Base-by-base conservation (phyloP, 2,113 vertebrate species). In the Microtus ochrogaster region DNA sequence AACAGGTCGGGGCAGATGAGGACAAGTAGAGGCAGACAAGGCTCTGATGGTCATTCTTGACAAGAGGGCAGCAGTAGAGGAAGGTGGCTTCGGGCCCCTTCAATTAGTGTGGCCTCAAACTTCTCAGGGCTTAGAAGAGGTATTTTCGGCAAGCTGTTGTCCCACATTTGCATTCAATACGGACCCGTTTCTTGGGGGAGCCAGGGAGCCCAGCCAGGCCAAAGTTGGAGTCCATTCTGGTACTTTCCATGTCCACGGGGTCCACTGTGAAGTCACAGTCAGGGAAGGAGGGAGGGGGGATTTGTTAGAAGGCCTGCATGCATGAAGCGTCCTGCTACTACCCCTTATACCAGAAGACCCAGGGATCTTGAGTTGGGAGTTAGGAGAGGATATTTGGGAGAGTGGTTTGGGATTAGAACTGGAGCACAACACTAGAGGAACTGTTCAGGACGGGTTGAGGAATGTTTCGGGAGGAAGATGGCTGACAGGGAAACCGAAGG, bases 161-260 rank as follows among this genome's bases (percentile, higher is more conserved):
- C 47, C 99, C 99, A 92, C 99, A 99, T 58, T 99, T 99, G 98
- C 99, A 99, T 97, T 99, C 99, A 82, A 99, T 99, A 86, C 98
- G 98, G 84, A 98, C 94, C 68, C 99, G 98, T 97, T 99, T 99
- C 96, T 99, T 99, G 22, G 99, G 99, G 73, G 99, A 99, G 78
- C 98, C 97, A 0, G 99, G 97, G 52, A 99, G 98, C 36, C 98
- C 98, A 0, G 98, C 98, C 85, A 99, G 97, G 87, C 98, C 98
- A 89, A 99, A 99, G 98, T 99, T 99, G 92, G 99, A 99, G 98
- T 99, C 99, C 99, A 99, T 99, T 96, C 98, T 99, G 93, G 98
- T 99, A 97, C 99, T 99, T 96, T 99, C 99, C 86, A 99, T 99
- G 96, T 99, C 99, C 36, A 99, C 98, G 0, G 99, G 99, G 94